Evolutionary conservation across 2,113 vertebrate species (phyloP), one percentile per base, ranked within the genome.

Genomic region (Trematomus loennbergii): DNA sequence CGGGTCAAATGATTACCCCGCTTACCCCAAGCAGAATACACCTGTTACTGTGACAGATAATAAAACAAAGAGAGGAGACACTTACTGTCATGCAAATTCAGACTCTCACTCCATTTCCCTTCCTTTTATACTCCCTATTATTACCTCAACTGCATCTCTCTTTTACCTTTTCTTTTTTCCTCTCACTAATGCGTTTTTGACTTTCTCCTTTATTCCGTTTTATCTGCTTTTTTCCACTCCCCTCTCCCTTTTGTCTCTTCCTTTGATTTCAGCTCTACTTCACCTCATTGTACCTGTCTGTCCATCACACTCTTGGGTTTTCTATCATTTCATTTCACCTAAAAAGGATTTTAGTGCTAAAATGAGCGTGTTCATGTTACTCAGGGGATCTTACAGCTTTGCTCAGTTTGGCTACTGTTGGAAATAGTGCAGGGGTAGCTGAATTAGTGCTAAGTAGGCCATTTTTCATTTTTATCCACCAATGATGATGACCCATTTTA

Each of bases 401-500:
- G 18, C 55, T 75, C 52, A 36, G 60, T 83, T 71, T 70, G 72
- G 33, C 54, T 75, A 33, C 17, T 66, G 22, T 33, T 20, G 82
- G 50, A 52, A 79, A 33, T 72, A 33, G 16, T 64, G 81, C 22
- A 48, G 73, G 4, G 75, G 62, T 16, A 52, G 64, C 78, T 60
- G 61, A 83, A 83, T 74, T 46, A 58, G 57, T 63, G 43, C 67
- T 85, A 90, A 88, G 60, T 89, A 77, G 86, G 88, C 52, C 86
- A 87, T 79, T 78, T 89, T 83, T 83, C 36, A 49, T 81, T 78
- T 78, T 81, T 50, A 78, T 87, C 78, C 83, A 83, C 74, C 83
- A 87, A 52, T 65, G 60, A 74, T 49, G 77, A 79, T 90, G 88
- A 85, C 85, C 87, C 64, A 87, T 82, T 89, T 91, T 77, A 66